Evolutionary conservation across 2,797 vertebrate genomes (phyloP).

Genomic region (Hippocampus kuda): DNA sequence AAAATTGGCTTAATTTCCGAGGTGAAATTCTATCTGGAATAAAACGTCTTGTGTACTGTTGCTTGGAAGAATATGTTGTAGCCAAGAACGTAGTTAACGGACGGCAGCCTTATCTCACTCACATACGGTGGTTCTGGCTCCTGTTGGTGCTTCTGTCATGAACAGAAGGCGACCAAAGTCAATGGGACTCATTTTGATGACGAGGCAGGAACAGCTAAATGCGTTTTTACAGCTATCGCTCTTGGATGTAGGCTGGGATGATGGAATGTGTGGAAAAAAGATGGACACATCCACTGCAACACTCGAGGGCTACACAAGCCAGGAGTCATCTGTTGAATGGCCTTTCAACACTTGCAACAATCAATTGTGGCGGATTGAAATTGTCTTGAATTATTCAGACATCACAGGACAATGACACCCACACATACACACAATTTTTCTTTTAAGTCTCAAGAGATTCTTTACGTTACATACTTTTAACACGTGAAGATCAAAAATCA

Average conservation of each 20-base stretch:
- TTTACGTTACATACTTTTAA: too few species aligned
- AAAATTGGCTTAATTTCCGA: background rate
- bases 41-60: slow-evolving; percentile 8
- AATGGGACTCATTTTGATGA: slow-evolving; percentile 61
- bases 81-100: slow-evolving; percentile 22
- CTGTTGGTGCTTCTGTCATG: slow-evolving; percentile 41
- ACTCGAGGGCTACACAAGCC: slow-evolving; percentile 28
- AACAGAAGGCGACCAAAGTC: slow-evolving; percentile 56
- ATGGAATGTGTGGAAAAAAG: slow-evolving; percentile 37
- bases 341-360: slow-evolving; percentile 10
- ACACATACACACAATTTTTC: too few species aligned
- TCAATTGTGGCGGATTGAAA: slow-evolving; percentile 58
- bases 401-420: slow-evolving; percentile 41
- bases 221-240: slow-evolving; percentile 44
- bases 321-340: slow-evolving; percentile 56
- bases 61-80: slow-evolving; percentile 20
- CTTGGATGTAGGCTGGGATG: slow-evolving; percentile 30
- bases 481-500: too few species aligned
- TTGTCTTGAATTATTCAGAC: slow-evolving; percentile 63
- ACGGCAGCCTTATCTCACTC: slow-evolving; percentile 36
- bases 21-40: background rate
- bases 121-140: slow-evolving; percentile 33
- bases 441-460: too few species aligned
- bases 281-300: slow-evolving; percentile 37
- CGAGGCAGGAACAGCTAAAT: slow-evolving; percentile 54